These are phyloP conservation scores for Peromyscus eremicus DNA, from an alignment of 2,797 vertebrate species.

Conservation along the genomic window DNA sequence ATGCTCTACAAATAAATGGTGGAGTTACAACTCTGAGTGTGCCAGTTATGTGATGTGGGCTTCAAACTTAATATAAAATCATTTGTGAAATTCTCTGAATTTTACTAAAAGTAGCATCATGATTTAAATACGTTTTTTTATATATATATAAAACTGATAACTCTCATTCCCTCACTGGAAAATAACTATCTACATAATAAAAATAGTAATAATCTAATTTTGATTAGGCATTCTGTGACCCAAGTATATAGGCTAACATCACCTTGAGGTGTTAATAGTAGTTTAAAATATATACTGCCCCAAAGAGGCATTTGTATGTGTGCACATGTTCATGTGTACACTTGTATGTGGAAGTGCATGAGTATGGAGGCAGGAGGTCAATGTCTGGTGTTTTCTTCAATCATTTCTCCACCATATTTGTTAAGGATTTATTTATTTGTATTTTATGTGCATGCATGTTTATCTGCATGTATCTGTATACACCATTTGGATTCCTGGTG, in stretches of 20 bases:
- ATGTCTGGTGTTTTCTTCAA: too few relatives aligned
- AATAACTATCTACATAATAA: constrained; percentile 8
- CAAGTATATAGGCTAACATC: constrained; percentile 37
- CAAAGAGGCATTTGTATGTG: constrained; percentile 32
- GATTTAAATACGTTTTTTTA: background rate
- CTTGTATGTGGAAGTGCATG: background rate
- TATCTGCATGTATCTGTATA: background rate
- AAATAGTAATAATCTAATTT: constrained; percentile 29
- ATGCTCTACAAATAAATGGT: constrained; percentile 31
- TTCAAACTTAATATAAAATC: constrained; percentile 56
- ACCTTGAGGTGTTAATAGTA: constrained; percentile 46
- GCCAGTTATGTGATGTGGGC: constrained; percentile 12
- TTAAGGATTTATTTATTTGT: background rate
- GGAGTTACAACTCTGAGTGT: background rate
- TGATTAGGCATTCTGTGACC: background rate
- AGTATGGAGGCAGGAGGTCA: background rate
- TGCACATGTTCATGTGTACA: background rate
- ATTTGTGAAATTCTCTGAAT: constrained; percentile 59
- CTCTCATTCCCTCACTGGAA: background rate
- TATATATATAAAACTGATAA: background rate
- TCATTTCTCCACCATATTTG: background rate
- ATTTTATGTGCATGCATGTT: background rate
- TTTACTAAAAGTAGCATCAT: constrained; percentile 50
- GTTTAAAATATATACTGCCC: constrained; percentile 14
- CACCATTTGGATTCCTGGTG: background rate